phyloP scores from a whole-genome alignment of 1,140 invertebrate species.

The Drosophila micromelanica region DNA sequence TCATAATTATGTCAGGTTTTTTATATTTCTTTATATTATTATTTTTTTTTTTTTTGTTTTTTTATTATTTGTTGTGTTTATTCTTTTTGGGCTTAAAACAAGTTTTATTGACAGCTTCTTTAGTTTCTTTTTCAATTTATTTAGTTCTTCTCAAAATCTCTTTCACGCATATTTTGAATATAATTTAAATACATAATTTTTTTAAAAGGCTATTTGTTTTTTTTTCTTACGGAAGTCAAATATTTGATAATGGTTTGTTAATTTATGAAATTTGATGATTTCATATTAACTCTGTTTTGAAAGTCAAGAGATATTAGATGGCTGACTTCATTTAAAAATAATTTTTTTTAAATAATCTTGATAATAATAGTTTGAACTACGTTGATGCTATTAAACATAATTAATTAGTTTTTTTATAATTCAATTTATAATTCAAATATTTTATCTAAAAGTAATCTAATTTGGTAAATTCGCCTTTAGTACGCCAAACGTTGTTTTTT shows the following conservation, averaged over 20 bases:
- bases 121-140: slow-evolving; percentile 6
- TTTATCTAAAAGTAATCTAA: neutral
- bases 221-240: slow-evolving; percentile 24
- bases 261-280: slow-evolving; percentile 19
- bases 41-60: neutral
- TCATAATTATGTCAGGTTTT: slow-evolving; percentile 20
- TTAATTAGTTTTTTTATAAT: neutral
- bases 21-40: neutral
- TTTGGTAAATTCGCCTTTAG: neutral
- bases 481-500: slow-evolving; percentile 24
- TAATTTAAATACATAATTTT: slow-evolving; percentile 18
- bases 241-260: slow-evolving; percentile 6
- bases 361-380: too few relatives aligned
- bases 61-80: neutral
- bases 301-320: neutral
- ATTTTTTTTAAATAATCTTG: too few relatives aligned
- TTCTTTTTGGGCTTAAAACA: slow-evolving; percentile 5
- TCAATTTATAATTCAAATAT: neutral
- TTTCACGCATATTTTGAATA: slow-evolving; percentile 20
- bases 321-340: too few relatives aligned
- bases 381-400: neutral
- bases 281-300: neutral
- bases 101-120: neutral
- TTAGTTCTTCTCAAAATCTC: slow-evolving; percentile 1
- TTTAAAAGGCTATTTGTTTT: neutral